These are phyloP conservation scores for Myotis davidii DNA, from an alignment of 2,113 vertebrate genomes.

Conservation along the genomic window DNA sequence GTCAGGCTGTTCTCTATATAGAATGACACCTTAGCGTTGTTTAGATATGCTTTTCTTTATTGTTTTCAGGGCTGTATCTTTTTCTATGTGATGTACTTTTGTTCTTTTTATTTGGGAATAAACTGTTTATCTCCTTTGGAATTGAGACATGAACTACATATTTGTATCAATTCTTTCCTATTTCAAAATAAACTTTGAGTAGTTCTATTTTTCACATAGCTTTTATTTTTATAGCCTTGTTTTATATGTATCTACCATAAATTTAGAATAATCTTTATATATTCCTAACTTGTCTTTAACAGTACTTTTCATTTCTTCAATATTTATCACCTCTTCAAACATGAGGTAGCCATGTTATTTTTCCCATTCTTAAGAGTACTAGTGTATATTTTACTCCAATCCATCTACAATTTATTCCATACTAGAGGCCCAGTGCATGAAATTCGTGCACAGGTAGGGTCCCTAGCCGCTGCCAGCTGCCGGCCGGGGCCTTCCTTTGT, in stretches of 20 bases:
- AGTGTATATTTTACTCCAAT: not conserved
- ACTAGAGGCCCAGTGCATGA: not conserved
- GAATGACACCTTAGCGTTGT: not conserved
- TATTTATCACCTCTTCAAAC: not conserved
- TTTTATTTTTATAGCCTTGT: not conserved
- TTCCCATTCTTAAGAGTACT: no score
- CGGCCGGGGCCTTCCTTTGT: no score
- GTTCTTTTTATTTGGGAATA: constrained; percentile 22
- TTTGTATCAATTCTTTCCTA: constrained; percentile 17
- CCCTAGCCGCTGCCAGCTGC: no score
- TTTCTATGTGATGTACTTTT: constrained; percentile 34
- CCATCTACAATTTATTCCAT: not conserved
- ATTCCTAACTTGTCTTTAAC: not conserved
- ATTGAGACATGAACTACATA: not conserved
- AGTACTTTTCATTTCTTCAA: constrained; percentile 23
- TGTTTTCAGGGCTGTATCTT: not conserved
- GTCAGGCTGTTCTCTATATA: not conserved
- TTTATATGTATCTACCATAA: not conserved
- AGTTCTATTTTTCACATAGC: not conserved
- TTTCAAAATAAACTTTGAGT: constrained; percentile 25
- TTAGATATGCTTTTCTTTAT: not conserved
- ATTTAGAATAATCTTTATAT: constrained; percentile 19
- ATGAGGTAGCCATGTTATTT: no score
- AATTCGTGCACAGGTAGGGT: no score
- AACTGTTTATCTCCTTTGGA: not conserved